Conservation (phyloP, 2,888 invertebrate genomes). For the Synanthedon andrenaeformis region DNA sequence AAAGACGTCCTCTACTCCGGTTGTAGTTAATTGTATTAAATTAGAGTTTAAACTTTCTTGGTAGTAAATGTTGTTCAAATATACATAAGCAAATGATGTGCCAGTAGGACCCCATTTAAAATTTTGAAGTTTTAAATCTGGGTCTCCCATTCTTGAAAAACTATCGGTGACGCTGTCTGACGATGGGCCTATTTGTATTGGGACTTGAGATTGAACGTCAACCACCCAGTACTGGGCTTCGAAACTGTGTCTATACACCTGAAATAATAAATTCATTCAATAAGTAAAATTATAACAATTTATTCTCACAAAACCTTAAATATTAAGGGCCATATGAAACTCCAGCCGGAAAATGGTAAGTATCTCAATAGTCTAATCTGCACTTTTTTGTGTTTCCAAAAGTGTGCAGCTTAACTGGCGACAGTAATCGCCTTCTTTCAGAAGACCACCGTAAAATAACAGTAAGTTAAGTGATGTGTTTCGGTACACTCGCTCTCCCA, state of each 20-base stretch:
- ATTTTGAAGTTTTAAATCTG: constrained; percentile 72
- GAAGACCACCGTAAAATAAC: too few species aligned
- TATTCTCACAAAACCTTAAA: not conserved
- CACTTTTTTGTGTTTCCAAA: too few species aligned
- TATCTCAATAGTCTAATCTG: too few species aligned
- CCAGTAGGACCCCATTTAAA: constrained; percentile 84
- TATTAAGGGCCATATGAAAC: not conserved
- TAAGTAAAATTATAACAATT: not conserved
- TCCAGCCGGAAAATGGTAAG: not conserved
- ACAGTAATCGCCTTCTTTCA: too few species aligned
- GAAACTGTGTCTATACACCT: constrained; percentile 86
- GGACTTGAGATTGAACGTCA: constrained; percentile 67
- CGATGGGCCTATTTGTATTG: constrained; percentile 31
- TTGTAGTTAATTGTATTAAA: constrained; percentile 72
- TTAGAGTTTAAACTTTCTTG: constrained; percentile 59
- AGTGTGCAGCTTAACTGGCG: too few species aligned
- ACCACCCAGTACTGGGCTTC: constrained; percentile 79
- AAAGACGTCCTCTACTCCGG: constrained; percentile 71
- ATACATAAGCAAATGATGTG: constrained; percentile 78
- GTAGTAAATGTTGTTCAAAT: constrained; percentile 82
- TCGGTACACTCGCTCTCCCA: too few species aligned
- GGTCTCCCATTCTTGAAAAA: constrained; percentile 8
- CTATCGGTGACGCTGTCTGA: constrained; percentile 16
- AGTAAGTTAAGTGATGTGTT: too few species aligned
- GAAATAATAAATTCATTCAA: constrained; percentile 11